Conservation (phyloP, 2,888 invertebrate species). For the Protophormia terraenovae region DNA sequence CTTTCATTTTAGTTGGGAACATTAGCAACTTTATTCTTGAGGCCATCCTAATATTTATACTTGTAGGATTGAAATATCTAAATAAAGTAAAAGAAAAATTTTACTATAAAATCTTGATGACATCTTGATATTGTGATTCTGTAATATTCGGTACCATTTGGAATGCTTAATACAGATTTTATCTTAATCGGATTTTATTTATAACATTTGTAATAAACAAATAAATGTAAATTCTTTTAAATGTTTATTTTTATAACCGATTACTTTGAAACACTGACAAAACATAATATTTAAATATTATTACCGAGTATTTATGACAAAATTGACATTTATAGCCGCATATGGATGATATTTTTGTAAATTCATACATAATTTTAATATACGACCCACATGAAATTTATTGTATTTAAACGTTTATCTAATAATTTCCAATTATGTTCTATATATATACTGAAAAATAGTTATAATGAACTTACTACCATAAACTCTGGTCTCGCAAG, state of each 20-base stretch:
- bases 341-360: not conserved
- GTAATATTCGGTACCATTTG: no score
- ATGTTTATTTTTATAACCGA: not conserved
- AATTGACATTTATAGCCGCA: not conserved
- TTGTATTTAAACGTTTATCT: not conserved
- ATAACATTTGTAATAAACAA: no score
- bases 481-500: conserved; percentile 48
- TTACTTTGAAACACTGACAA: not conserved
- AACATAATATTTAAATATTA: not conserved
- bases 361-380: not conserved
- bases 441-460: not conserved
- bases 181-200: no score
- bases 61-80: no score
- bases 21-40: no score
- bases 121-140: no score
- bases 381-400: not conserved
- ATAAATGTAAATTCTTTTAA: no score
- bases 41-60: no score
- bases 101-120: no score
- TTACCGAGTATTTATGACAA: not conserved
- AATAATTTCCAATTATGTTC: not conserved
- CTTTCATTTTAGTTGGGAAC: no score
- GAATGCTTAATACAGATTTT: no score
- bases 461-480: conserved; percentile 51
- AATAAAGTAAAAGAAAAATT: no score